Base-by-base conservation (phyloP, 2,888 invertebrate species). In the Agrenia bidenticulata region DNA sequence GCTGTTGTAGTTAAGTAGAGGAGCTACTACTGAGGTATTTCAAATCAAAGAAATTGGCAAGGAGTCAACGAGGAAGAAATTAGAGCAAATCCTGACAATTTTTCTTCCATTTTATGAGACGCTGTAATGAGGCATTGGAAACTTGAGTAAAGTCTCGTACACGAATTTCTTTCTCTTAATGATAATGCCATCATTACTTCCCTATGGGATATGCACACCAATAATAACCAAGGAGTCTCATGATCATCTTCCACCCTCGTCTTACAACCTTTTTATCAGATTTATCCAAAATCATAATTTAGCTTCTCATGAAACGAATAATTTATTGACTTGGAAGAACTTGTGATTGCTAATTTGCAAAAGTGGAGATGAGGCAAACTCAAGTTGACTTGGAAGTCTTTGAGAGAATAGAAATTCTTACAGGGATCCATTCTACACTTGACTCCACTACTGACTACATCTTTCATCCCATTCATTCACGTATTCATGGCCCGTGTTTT, bases 21-120 rank as follows among this genome's bases (percentile, higher is more conserved):
- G 9, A 9, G 15, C 9, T 15, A 11, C 15, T 9, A 11, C 39
- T 39, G n/a, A 17, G 45, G 45, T 45, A 19, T 15, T 17, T 17
- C 7, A 45, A 45, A 17, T 45, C n/a, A 15, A 15, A 51, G 19
- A 24, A 51, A 23, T 51, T 51, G 51, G 51, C 51, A 51, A 51
- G 7, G 23, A 24, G 17, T 51, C 51, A 51, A 51, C 7, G 23
- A 11, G 51, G 51, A 51, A 51, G 51, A 24, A 51, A 51, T 51
- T 21, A 24, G 51, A 51, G 23, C 51, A 51, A 51, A 11, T 51
- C 19, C 51, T 51, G 51, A 51, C 13, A 11, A 23, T 51, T 21
- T 51, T 51, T 51, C 45, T 19, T 45, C 15, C 15, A 45, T 15
- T 45, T 45, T 45, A 45, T 45, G 45, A 45, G 45, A 45, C 45